Percentiles rank a stretch among this genome's conserved stretches.
Conservation (phyloP, 2,113 vertebrate genomes). For the cat (Felis catus) region DNA sequence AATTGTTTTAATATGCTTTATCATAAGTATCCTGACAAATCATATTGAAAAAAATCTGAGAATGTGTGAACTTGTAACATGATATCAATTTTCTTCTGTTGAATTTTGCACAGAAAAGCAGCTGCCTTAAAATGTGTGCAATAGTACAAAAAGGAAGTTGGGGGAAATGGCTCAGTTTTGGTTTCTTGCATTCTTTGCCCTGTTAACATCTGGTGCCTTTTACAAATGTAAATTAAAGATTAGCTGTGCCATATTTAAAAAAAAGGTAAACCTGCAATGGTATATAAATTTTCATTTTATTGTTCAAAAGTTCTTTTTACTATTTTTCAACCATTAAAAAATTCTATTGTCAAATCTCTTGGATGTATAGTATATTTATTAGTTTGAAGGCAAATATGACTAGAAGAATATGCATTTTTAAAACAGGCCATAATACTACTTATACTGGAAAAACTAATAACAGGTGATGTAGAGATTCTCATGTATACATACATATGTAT, state of each 20-base stretch:
- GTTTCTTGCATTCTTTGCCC: constrained; percentile 84
- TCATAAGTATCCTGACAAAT: constrained; percentile 75
- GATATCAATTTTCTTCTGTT: constrained; percentile 83
- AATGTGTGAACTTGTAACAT: constrained; percentile 79
- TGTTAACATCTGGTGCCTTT: constrained; percentile 95
- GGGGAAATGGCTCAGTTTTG: constrained; percentile 78
- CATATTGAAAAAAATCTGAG: constrained; percentile 75
- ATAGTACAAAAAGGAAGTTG: constrained; percentile 81
- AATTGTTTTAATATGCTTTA: constrained; percentile 84
- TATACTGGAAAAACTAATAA: constrained; percentile 65
- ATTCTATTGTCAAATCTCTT: constrained; percentile 76
- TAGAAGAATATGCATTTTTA: constrained; percentile 73
- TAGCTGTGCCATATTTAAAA: constrained; percentile 76
- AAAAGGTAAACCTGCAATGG: constrained; percentile 68
- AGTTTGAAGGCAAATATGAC: constrained; percentile 71
- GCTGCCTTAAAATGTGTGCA: constrained; percentile 87
- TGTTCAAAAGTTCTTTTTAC: constrained; percentile 72
- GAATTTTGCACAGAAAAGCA: constrained; percentile 86
- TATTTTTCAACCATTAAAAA: constrained; percentile 83
- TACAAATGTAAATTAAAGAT: constrained; percentile 84
- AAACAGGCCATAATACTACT: constrained; percentile 71
- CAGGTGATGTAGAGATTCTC: constrained; percentile 63
- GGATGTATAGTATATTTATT: constrained; percentile 67
- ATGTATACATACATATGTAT: background rate
- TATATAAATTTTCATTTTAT: constrained; percentile 79